Evolutionary conservation across 1,140 invertebrate species (phyloP).

Genomic region (Papilio glaucus): DNA sequence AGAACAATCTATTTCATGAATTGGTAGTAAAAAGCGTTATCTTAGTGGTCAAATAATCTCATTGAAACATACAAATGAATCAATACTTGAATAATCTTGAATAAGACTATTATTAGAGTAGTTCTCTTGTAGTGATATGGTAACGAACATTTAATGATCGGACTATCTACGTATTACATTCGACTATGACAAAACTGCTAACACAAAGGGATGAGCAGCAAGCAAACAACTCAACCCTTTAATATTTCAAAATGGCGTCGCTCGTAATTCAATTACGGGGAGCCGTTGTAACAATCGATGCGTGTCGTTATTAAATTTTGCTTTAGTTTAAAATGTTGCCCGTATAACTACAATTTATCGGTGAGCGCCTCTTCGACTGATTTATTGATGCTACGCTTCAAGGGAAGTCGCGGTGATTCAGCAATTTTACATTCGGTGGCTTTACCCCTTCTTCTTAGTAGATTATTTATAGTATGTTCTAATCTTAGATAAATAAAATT

Average conservation of each 20-base stretch:
- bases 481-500: background rate
- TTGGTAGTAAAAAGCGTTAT: no score
- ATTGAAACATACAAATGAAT: no score
- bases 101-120: no score
- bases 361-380: conserved; percentile 48
- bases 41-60: no score
- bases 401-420: conserved; percentile 61
- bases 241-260: conserved; percentile 49
- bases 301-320: conserved; percentile 77
- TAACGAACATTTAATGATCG: background rate
- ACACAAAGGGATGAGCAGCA: conserved; percentile 38
- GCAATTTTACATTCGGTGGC: conserved; percentile 55
- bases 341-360: conserved; percentile 72
- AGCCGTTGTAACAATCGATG: conserved; percentile 75
- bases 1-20: no score
- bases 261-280: conserved; percentile 70
- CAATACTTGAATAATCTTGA: no score
- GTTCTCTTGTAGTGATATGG: background rate
- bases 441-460: conserved; percentile 44
- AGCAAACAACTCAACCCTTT: conserved; percentile 65
- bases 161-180: background rate
- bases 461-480: conserved; percentile 13
- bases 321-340: conserved; percentile 76
- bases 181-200: conserved; percentile 33
- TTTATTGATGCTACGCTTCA: conserved; percentile 60